Evolutionary conservation across 2,113 vertebrate genomes (phyloP), one percentile per base, ranked within the genome.

Genomic region (human): DNA sequence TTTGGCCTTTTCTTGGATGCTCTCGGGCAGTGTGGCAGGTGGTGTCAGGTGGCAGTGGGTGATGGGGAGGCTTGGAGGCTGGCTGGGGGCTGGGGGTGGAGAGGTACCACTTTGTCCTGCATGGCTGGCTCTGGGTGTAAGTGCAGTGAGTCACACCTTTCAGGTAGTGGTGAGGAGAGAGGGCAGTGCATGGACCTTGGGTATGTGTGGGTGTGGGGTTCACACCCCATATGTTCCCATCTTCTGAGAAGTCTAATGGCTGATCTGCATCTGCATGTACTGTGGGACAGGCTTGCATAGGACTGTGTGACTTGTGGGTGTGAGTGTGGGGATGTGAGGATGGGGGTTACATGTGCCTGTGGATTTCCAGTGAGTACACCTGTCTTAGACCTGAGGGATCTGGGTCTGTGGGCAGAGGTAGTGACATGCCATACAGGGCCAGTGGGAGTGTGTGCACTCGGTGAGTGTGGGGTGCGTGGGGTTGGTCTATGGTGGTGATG

Each of bases 61-160:
- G n/a, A 40, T 50, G 64, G 64, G 40, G 25, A 97, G 82, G 35
- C 85, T n/a, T 38, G 23, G 89, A 96, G 85, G 48, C 38, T 83
- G 81, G 68, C 79, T 81, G 52, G 72, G 64, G 84, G 38, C 84
- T 4, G 40, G 40, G 81, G 18, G 79, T 55, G 20, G 79, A 35
- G 68, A 76, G 59, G n/a, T 70, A 68, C 93, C 73, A 43, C 90
- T 82, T 72, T 68, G 78, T 18, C 91, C 78, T 68, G 55, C 25
- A 52, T 38, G 86, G 87, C 87, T 84, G 70, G 43, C 96, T 94
- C 89, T 85, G 90, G 84, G 52, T 76, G 59, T 93, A 84, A 94
- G 88, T 88, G 40, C 61, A 55, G 68, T 97, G 96, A 98, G 90
- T 98, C 96, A 97, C 32, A 12, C 18, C 43, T 85, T 61, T 83